Conservation (phyloP, 2,113 vertebrate species). For the Notiomystis cincta region DNA sequence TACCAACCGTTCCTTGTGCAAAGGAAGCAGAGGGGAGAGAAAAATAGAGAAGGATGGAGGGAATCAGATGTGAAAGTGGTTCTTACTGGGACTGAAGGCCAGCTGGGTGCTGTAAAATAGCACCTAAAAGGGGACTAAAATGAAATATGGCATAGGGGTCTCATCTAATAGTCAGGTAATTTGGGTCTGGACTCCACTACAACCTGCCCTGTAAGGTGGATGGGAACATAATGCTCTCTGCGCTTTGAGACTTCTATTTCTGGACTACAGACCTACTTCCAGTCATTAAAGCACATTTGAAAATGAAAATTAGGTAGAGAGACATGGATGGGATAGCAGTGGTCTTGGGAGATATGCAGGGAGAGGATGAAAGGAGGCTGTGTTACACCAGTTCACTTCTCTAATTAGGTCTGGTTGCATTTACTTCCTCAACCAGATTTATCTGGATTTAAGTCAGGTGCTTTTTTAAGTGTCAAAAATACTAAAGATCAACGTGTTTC, state of each 20-base stretch:
- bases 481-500: background rate
- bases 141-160: background rate
- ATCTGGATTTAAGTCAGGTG: background rate
- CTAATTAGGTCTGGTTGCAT: background rate
- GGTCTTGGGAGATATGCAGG: background rate
- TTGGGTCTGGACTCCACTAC: background rate
- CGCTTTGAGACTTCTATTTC: conserved; percentile 6
- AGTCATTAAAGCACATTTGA: conserved; percentile 21
- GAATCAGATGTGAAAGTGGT: background rate
- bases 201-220: background rate
- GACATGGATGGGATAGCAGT: background rate
- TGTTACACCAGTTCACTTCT: background rate
- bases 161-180: background rate
- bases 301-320: conserved; percentile 26
- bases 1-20: background rate
- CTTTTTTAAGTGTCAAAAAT: background rate
- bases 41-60: background rate
- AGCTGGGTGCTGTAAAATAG: background rate
- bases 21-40: background rate
- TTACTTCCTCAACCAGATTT: background rate
- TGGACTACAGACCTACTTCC: background rate
- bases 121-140: background rate
- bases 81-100: background rate
- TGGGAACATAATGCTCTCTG: conserved; percentile 10
- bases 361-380: background rate